Percentiles rank a stretch among this genome's conserved stretches.
Conservation (phyloP, 2,888 invertebrate genomes). For the Xestia xanthographa region DNA sequence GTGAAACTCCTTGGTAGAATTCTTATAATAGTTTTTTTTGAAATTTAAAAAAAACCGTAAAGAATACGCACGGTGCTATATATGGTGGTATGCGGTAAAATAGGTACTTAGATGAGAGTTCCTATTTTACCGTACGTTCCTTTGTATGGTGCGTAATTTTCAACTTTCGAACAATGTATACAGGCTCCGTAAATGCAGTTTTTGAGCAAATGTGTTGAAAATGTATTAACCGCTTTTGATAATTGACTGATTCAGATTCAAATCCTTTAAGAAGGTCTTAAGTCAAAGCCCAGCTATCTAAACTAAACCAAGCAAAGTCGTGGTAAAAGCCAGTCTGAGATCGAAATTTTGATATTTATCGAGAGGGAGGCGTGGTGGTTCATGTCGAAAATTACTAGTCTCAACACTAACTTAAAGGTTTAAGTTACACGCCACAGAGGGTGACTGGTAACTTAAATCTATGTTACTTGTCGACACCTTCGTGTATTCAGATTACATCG, state of each 20-base stretch:
- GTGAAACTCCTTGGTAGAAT: too few relatives aligned
- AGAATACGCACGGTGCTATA: too few relatives aligned
- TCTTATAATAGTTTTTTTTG: too few relatives aligned
- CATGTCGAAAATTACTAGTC: constrained; percentile 68
- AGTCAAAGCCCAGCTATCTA: background rate
- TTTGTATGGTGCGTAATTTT: too few relatives aligned
- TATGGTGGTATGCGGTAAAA: too few relatives aligned
- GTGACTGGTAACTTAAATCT: constrained; percentile 58
- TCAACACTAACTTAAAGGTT: constrained; percentile 62
- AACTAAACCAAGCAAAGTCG: background rate
- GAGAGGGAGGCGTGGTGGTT: constrained; percentile 54
- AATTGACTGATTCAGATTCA: background rate
- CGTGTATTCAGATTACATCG: constrained; percentile 24
- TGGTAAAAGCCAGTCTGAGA: constrained; percentile 9
- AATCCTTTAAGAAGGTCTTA: background rate
- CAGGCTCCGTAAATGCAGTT: too few relatives aligned
- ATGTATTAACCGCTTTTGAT: background rate
- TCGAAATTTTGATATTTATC: constrained; percentile 59
- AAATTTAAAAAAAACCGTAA: too few relatives aligned
- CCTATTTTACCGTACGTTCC: too few relatives aligned
- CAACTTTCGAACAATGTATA: too few relatives aligned
- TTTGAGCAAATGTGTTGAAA: too few relatives aligned
- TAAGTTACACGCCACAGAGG: constrained; percentile 60
- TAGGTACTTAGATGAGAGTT: too few relatives aligned
- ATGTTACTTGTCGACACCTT: constrained; percentile 53